These are phyloP conservation scores for Zapus hudsonius DNA, from an alignment of 2,113 vertebrate genomes.

Conservation along the genomic window DNA sequence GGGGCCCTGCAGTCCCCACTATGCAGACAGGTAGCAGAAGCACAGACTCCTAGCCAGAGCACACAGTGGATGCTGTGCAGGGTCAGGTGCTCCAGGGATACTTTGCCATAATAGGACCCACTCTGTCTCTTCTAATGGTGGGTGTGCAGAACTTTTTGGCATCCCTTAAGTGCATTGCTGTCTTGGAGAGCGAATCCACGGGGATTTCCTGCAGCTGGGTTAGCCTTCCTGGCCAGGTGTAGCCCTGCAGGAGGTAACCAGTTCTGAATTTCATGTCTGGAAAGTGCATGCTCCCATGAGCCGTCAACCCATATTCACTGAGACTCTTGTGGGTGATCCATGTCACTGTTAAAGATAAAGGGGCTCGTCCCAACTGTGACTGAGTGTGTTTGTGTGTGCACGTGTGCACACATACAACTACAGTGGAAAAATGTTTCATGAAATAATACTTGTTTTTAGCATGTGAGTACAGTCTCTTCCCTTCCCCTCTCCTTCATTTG, in stretches of 20 bases:
- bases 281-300: neutral
- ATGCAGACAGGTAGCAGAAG: neutral
- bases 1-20: neutral
- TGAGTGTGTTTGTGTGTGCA: too few relatives aligned
- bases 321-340: neutral
- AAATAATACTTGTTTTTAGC: neutral
- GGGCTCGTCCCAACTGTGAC: neutral
- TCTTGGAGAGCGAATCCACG: conserved; percentile 18
- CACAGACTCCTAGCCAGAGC: neutral
- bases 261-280: conserved; percentile 34
- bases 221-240: conserved; percentile 47
- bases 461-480: neutral
- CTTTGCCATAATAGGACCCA: neutral
- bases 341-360: neutral
- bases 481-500: neutral
- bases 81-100: neutral
- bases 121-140: neutral
- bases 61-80: neutral
- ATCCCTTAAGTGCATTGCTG: conserved; percentile 13
- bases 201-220: conserved; percentile 34
- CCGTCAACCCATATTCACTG: neutral
- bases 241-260: conserved; percentile 5
- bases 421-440: neutral
- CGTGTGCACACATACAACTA: neutral
- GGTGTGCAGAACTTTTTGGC: neutral